phyloP scores from a whole-genome alignment of 2,888 invertebrate genomes.

The Lottia scabra region DNA sequence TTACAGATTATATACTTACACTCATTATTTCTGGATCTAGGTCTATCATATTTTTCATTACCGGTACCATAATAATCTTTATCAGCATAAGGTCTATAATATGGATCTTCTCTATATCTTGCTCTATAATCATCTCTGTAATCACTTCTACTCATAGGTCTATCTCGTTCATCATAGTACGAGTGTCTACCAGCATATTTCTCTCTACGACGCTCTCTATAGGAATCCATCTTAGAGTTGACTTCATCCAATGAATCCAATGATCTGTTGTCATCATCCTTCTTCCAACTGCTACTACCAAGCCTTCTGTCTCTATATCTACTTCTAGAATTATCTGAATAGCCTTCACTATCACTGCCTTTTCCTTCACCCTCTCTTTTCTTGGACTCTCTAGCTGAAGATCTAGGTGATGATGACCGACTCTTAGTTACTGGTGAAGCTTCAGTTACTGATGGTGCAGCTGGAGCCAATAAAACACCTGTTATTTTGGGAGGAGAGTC shows the following conservation, averaged over 20 bases:
- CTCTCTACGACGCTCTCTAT: constrained; percentile 1
- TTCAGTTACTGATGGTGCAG: constrained; percentile 33
- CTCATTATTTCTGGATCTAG: constrained; percentile 48
- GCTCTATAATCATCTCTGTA: constrained; percentile 35
- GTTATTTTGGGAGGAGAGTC: constrained; percentile 46
- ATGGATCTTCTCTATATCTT: constrained; percentile 5
- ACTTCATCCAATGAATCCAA: constrained; percentile 35
- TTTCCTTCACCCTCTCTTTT: not conserved
- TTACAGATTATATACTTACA: too few relatives aligned
- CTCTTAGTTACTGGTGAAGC: constrained; percentile 11
- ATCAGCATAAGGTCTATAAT: constrained; percentile 19
- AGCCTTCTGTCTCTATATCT: not conserved
- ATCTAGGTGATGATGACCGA: not conserved
- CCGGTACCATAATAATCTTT: constrained; percentile 39
- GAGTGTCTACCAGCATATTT: constrained; percentile 13
- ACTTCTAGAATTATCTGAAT: constrained; percentile 1
- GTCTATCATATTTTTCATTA: constrained; percentile 52
- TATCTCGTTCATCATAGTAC: constrained; percentile 26
- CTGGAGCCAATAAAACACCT: constrained; percentile 53
- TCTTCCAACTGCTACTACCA: constrained; percentile 5
- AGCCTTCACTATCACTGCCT: not conserved
- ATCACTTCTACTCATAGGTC: constrained; percentile 28
- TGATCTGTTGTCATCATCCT: constrained; percentile 31
- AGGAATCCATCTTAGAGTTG: constrained; percentile 25
- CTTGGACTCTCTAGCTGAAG: constrained; percentile 3